These are phyloP conservation scores for Theocolax elegans DNA, from an alignment of 1,140 invertebrate species.

Conservation along the genomic window DNA sequence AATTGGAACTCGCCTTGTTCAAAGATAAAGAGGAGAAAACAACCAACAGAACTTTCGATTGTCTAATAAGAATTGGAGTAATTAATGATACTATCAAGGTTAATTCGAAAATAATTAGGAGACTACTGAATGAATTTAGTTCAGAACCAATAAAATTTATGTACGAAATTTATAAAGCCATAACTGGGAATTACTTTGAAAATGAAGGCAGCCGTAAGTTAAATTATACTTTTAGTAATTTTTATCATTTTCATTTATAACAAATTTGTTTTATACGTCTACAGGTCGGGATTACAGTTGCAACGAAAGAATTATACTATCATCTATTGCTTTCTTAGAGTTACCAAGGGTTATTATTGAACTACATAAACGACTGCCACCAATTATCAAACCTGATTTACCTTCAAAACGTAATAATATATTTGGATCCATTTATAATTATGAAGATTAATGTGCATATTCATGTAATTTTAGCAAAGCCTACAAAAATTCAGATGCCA, in stretches of 20 bases:
- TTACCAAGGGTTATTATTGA: conserved; percentile 56
- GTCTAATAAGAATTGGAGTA: conserved; percentile 54
- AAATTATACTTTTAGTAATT: conserved; percentile 13
- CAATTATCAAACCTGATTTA: conserved; percentile 39
- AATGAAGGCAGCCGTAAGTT: conserved; percentile 54
- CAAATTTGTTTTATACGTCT: conserved; percentile 34
- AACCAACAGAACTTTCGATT: conserved; percentile 48
- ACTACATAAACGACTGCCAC: conserved; percentile 55
- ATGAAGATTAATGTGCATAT: too few relatives aligned
- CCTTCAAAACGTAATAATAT: conserved; percentile 54
- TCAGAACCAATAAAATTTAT: conserved; percentile 55
- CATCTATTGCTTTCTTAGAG: conserved; percentile 59
- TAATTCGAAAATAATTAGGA: conserved; percentile 46
- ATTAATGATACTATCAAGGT: conserved; percentile 54
- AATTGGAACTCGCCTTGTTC: conserved; percentile 52
- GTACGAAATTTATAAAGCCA: conserved; percentile 55
- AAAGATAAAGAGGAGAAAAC: conserved; percentile 54
- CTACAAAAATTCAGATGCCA: not conserved
- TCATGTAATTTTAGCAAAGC: conserved; percentile 39
- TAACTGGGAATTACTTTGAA: conserved; percentile 59
- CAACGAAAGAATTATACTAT: conserved; percentile 59
- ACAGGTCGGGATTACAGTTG: conserved; percentile 55
- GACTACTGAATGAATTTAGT: conserved; percentile 45
- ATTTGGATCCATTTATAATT: too few relatives aligned
- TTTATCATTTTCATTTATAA: too few relatives aligned